Conservation (phyloP, 2,797 vertebrate genomes). For the Meda fulgida region DNA sequence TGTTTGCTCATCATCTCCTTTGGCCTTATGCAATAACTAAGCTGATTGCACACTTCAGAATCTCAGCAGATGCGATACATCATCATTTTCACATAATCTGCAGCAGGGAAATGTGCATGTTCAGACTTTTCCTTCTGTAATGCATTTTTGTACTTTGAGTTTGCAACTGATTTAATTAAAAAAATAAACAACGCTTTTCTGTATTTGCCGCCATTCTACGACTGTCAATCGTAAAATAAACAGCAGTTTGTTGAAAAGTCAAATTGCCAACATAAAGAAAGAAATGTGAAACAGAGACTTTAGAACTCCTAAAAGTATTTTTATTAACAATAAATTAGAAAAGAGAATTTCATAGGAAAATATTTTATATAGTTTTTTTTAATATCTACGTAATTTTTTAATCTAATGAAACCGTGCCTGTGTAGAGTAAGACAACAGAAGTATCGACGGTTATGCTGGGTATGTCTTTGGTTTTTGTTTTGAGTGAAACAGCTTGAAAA, state of each 20-base stretch:
- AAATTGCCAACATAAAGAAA: neutral
- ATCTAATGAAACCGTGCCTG: neutral
- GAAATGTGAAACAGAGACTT: neutral
- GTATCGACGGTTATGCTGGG: constrained; percentile 22
- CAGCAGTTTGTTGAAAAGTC: constrained; percentile 3
- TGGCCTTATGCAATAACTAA: neutral
- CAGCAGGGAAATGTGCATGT: neutral
- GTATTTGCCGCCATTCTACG: neutral
- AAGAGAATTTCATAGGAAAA: neutral
- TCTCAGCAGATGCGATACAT: neutral
- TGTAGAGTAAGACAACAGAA: neutral
- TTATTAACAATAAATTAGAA: constrained; percentile 12
- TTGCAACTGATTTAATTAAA: neutral
- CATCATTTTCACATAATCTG: neutral
- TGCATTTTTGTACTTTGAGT: neutral
- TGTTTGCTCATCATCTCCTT: neutral
- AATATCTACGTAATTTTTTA: neutral
- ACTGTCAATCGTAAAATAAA: neutral
- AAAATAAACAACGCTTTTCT: neutral
- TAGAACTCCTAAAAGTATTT: neutral
- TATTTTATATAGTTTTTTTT: neutral
- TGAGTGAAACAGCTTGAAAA: constrained; percentile 32
- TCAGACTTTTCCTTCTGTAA: neutral
- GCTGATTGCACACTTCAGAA: neutral
- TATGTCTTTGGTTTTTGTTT: constrained; percentile 30